Evolutionary conservation across 1,140 invertebrate species (phyloP).

Genomic region (Eciton burchellii): DNA sequence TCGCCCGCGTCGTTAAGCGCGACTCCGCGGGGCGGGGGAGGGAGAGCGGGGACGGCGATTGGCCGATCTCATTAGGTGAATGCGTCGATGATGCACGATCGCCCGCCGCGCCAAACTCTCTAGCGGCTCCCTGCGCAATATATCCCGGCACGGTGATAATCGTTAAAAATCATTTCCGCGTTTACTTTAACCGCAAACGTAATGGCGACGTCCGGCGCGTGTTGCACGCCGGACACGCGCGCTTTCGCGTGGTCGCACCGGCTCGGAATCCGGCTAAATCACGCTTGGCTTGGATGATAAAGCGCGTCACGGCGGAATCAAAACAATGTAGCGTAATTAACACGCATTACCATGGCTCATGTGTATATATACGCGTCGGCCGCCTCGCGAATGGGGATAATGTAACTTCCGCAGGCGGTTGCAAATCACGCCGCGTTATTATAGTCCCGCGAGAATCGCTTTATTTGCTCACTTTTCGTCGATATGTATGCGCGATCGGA

Average conservation of each 20-base stretch:
- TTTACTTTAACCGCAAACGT: not conserved
- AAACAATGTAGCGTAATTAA: constrained; percentile 78
- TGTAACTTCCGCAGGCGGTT: constrained; percentile 61
- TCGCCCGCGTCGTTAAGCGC: constrained; percentile 16
- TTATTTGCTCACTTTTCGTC: constrained; percentile 26
- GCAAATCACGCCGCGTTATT: constrained; percentile 81
- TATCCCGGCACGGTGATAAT: constrained; percentile 10
- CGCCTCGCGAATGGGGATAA: constrained; percentile 47
- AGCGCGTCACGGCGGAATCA: constrained; percentile 67
- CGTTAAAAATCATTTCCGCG: constrained; percentile 9
- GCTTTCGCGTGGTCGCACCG: not conserved
- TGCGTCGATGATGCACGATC: not conserved
- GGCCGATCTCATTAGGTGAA: constrained; percentile 1
- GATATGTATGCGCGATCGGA: not conserved
- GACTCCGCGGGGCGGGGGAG: not conserved
- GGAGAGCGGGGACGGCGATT: not conserved
- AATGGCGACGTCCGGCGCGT: not conserved
- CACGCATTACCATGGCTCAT: constrained; percentile 65
- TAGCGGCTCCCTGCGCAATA: not conserved
- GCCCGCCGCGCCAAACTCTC: not conserved
- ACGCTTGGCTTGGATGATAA: constrained; percentile 69
- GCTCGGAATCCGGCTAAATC: constrained; percentile 77
- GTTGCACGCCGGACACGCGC: not conserved
- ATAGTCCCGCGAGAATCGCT: constrained; percentile 42
- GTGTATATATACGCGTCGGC: constrained; percentile 29